A percentile compares a stretch with the other conserved stretches of the same genome.
Evolutionary conservation across 2,888 invertebrate species (phyloP).

Genomic region (Acheta domesticus): DNA sequence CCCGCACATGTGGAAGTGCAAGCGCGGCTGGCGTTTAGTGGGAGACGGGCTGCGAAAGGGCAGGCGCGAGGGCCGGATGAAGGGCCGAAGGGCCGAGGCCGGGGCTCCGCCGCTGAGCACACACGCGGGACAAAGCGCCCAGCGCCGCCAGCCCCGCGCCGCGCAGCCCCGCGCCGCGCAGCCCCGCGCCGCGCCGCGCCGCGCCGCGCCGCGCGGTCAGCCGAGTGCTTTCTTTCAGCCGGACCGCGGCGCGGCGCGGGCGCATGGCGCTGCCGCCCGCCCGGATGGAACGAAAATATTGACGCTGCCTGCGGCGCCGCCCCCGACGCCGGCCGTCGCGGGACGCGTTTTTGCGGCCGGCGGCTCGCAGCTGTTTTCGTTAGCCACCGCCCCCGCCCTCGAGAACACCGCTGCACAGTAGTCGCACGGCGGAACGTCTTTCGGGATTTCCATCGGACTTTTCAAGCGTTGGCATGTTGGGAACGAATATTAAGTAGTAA

Average conservation of each 20-base stretch:
- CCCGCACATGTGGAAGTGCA: too few relatives aligned
- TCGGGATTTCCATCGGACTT: too few relatives aligned
- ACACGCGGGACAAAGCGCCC: background rate
- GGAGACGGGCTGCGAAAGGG: too few relatives aligned
- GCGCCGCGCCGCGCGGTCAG: background rate
- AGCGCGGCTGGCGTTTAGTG: too few relatives aligned
- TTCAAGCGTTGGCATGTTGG: too few relatives aligned
- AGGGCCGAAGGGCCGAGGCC: background rate
- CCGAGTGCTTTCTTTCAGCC: background rate
- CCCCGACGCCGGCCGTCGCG: background rate
- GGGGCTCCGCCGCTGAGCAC: background rate
- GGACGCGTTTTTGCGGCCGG: background rate
- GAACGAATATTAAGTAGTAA: too few relatives aligned
- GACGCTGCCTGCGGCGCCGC: constrained; percentile 7
- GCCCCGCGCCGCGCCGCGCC: too few relatives aligned
- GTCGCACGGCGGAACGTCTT: too few relatives aligned
- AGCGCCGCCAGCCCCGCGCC: background rate
- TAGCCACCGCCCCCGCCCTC: background rate
- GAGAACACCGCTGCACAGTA: too few relatives aligned
- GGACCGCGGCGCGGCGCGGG: background rate
- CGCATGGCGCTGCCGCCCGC: background rate
- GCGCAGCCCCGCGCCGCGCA: background rate
- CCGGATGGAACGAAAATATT: constrained; percentile 18
- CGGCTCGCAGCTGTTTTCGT: background rate
- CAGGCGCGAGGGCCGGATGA: background rate